These are phyloP conservation scores for Cyphomyrus discorhynchus DNA, from an alignment of 2,113 vertebrate species.

Conservation along the genomic window DNA sequence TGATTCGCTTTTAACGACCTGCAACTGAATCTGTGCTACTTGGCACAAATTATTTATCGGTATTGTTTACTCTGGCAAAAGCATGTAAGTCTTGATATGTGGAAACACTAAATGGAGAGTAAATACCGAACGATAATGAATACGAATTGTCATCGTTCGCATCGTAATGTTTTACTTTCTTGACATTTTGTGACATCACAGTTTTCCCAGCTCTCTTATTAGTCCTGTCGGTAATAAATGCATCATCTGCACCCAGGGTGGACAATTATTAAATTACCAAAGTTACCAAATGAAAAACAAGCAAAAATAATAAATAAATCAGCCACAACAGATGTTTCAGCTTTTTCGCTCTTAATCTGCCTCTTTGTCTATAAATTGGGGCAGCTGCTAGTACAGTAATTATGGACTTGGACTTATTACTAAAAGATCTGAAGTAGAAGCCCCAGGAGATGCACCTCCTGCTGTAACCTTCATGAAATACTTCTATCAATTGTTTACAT, in stretches of 20 bases:
- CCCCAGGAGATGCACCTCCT: background rate
- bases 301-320: constrained; percentile 31
- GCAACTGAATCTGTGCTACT: background rate
- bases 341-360: background rate
- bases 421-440: background rate
- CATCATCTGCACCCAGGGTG: background rate
- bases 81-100: background rate
- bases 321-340: constrained; percentile 37
- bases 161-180: background rate
- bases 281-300: background rate
- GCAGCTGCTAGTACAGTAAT: background rate
- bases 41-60: background rate
- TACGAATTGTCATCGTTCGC: background rate
- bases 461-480: background rate
- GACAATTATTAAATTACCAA: background rate
- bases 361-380: background rate
- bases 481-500: background rate
- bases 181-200: background rate
- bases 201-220: background rate
- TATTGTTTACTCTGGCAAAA: background rate
- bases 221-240: background rate
- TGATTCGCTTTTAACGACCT: background rate
- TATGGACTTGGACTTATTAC: background rate
- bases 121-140: background rate
- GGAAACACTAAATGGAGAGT: background rate